Evolutionary conservation across 2,797 vertebrate genomes (phyloP).

Genomic region (Gymnodraco acuticeps): DNA sequence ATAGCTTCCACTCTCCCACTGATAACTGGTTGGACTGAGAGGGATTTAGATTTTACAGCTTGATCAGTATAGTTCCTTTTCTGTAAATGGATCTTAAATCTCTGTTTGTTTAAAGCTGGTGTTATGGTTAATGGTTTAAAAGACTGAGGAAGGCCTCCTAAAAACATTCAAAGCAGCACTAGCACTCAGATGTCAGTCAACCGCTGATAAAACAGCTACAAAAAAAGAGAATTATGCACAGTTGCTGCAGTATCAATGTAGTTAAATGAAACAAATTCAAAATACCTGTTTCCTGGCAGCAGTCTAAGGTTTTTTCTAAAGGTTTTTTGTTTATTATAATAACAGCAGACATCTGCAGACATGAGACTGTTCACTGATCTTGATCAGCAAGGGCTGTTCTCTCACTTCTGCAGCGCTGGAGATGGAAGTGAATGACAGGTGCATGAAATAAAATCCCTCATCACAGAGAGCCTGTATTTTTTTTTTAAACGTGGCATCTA

Average conservation of each 20-base stretch:
- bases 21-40: neutral
- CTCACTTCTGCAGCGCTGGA: conserved; percentile 50
- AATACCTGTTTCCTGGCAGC: conserved; percentile 49
- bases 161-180: neutral
- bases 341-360: conserved; percentile 78
- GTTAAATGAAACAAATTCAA: neutral
- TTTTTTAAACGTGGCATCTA: conserved; percentile 31
- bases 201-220: neutral
- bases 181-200: neutral
- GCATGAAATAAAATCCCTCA: conserved; percentile 66
- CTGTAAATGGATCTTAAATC: neutral
- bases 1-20: neutral
- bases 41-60: neutral
- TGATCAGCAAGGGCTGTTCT: conserved; percentile 81
- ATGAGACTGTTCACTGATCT: conserved; percentile 82
- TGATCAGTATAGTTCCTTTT: neutral
- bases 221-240: neutral
- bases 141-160: too few relatives aligned
- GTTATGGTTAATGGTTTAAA: neutral
- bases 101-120: neutral
- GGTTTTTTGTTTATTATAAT: conserved; percentile 46
- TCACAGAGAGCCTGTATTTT: conserved; percentile 41
- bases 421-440: conserved; percentile 76
- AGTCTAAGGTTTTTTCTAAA: conserved; percentile 40
- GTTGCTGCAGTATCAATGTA: neutral